Conservation (phyloP, 2,113 vertebrate species). For the Heteronetta atricapilla region DNA sequence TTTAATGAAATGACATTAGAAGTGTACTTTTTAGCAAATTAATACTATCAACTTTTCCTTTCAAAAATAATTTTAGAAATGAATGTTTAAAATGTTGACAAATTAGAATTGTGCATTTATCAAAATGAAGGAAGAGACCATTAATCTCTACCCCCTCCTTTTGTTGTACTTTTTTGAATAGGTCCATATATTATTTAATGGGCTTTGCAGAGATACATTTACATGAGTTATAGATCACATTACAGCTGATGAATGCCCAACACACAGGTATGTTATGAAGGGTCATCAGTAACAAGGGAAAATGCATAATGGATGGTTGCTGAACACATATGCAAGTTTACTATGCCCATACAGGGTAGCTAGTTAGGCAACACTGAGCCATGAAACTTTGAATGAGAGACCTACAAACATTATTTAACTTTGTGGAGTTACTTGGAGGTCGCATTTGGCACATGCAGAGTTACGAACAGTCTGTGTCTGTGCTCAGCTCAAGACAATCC, state of each 20-base stretch:
- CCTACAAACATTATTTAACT: background rate
- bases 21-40: background rate
- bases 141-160: background rate
- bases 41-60: background rate
- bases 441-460: background rate
- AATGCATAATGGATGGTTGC: conserved; percentile 50
- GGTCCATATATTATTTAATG: conserved; percentile 62
- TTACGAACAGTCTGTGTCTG: rapidly evolving
- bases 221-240: conserved; percentile 62
- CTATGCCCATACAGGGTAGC: background rate
- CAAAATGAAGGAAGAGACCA: background rate
- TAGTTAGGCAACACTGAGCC: background rate
- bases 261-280: conserved; percentile 60
- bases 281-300: conserved; percentile 64
- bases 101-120: background rate
- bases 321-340: background rate
- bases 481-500: background rate
- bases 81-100: background rate
- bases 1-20: background rate
- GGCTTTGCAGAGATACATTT: conserved; percentile 54
- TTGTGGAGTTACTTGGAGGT: background rate
- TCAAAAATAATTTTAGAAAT: background rate
- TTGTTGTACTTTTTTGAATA: conserved; percentile 42
- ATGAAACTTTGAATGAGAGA: background rate
- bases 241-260: conserved; percentile 50